Percentiles rank a stretch among this genome's conserved stretches.
These are phyloP conservation scores for Pelodiscus sinensis DNA, from an alignment of 2,113 vertebrate genomes.

Conservation along the genomic window DNA sequence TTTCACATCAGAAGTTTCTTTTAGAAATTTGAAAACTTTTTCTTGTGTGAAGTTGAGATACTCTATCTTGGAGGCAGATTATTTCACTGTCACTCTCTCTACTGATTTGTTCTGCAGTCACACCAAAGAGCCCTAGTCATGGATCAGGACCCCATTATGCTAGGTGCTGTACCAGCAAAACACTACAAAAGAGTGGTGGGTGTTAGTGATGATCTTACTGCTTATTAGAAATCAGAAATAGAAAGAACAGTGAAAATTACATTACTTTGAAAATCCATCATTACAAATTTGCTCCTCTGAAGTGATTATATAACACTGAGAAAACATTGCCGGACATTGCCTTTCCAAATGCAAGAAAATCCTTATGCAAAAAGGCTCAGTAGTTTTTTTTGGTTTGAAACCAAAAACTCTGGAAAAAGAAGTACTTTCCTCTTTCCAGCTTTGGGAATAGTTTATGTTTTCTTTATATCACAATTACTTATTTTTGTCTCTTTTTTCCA, in stretches of 20 bases:
- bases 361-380: fast-evolving
- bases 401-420: background rate
- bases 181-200: background rate
- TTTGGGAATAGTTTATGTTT: background rate
- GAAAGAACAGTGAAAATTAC: slow-evolving; percentile 22
- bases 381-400: fast-evolving
- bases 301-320: background rate
- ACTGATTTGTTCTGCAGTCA: background rate
- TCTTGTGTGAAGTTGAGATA: background rate
- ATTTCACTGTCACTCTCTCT: slow-evolving; percentile 1
- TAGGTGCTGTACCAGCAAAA: background rate
- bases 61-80: background rate
- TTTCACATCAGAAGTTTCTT: slow-evolving; percentile 8
- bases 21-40: slow-evolving; percentile 4
- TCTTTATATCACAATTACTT: background rate
- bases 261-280: background rate
- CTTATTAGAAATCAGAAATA: slow-evolving; percentile 15
- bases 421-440: background rate
- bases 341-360: background rate
- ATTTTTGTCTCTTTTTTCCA: background rate
- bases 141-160: background rate
- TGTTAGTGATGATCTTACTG: background rate
- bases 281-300: background rate
- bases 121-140: background rate
- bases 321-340: background rate